phyloP scores from a whole-genome alignment of 2,888 invertebrate species.

The Digitonthophagus gazella region DNA sequence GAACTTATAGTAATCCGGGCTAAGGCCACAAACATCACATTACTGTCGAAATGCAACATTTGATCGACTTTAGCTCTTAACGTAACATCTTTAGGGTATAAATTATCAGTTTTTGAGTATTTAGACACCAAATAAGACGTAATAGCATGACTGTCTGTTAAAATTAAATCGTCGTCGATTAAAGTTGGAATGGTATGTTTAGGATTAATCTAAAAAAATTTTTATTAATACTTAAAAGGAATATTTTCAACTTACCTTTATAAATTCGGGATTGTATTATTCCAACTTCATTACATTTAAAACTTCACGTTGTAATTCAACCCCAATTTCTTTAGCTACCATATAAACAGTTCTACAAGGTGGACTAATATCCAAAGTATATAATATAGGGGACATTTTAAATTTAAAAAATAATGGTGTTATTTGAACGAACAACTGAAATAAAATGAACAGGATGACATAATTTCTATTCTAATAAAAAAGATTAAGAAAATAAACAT shows the following conservation, averaged over 20 bases:
- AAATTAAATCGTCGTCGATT: conserved; percentile 56
- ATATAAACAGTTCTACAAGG: conserved; percentile 53
- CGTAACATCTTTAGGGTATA: conserved; percentile 58
- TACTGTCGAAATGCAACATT: conserved; percentile 55
- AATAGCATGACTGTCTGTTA: conserved; percentile 55
- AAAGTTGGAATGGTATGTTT: conserved; percentile 59
- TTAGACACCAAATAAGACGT: conserved; percentile 54
- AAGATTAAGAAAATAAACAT: no score
- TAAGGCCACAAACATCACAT: conserved; percentile 52
- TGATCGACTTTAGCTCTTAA: conserved; percentile 56
- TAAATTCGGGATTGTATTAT: conserved; percentile 47
- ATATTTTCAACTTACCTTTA: conserved; percentile 41
- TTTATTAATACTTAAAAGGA: not conserved
- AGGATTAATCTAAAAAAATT: conserved; percentile 39
- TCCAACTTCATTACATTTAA: conserved; percentile 49
- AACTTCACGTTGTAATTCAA: conserved; percentile 49
- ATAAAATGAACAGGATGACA: no score
- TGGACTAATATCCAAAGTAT: conserved; percentile 43
- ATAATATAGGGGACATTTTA: conserved; percentile 8
- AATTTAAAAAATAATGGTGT: no score
- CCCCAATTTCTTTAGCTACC: conserved; percentile 50
- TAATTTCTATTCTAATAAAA: no score
- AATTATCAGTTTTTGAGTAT: conserved; percentile 54
- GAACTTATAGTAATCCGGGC: conserved; percentile 51
- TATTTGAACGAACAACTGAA: no score